Base-by-base conservation (phyloP, 2,888 invertebrate genomes). In the Hypolimnas misippus region DNA sequence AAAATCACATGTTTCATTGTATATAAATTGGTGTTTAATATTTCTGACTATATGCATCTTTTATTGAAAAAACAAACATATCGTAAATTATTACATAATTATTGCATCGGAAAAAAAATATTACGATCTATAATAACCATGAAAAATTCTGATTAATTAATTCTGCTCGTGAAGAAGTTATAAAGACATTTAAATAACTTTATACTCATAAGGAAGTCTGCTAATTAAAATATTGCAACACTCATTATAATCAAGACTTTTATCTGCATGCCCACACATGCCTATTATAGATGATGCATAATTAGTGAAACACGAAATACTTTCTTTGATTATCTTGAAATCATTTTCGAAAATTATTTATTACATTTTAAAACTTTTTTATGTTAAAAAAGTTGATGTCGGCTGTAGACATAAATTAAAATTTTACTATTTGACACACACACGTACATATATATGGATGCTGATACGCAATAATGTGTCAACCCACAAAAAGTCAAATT, bases 101-200 rank as follows among this genome's bases (percentile, higher is more conserved):
- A 14, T 40, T 7, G 10, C 5, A 40, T 7, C 14, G 7, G 7
- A 14, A 52, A 31, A 31, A 3, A 25, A 25, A 29, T 6, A 31
- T 6, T 16, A 29, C 25, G 7, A 14, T 25, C n/a, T n/a, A n/a
- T 25, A 3, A 19, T 53, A 21, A 5, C 14, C 14, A 10, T 25
- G 25, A 35, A 29, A 35, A 14, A 29, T 12, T 21, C 35, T 14
- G 35, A 33, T 12, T 53, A 31, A 59, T 54, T 33, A 51, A 52
- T 10, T 12, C 21, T 33, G 21, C 42, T 53, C 63, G 38, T 57
- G 54, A 46, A 61, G 42, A 57, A 54, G 60, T 38, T 54, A 63
- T 66, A 57, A 66, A 63, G 60, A 50, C 55, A 63, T 61, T 63
- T 57, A 51, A 25, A 63, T 61, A 63, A 56, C 49, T 10, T 8